phyloP scores from a whole-genome alignment of 2,888 invertebrate genomes.

The Tubulanus polymorphus region DNA sequence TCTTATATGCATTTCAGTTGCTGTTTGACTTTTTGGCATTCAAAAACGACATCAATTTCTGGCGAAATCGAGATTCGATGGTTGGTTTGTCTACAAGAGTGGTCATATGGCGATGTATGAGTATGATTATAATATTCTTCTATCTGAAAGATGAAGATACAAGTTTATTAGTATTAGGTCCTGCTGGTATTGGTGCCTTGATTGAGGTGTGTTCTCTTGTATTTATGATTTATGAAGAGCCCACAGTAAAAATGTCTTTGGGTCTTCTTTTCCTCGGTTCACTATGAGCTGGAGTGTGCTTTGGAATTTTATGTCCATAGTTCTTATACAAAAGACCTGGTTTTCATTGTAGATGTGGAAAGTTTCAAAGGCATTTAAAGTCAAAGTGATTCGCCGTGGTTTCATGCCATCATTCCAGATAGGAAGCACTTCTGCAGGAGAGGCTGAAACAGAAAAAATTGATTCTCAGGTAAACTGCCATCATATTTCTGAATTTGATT shows the following conservation, averaged over 20 bases:
- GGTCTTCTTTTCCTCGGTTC: background rate
- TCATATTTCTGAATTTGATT: background rate
- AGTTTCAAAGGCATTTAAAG: constrained; percentile 82
- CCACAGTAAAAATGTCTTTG: background rate
- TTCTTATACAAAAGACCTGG: background rate
- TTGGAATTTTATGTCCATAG: background rate
- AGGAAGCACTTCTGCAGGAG: constrained; percentile 59
- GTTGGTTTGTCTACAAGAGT: constrained; percentile 83
- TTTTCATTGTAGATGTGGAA: constrained; percentile 76
- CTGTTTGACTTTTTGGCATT: constrained; percentile 95
- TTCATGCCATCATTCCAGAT: constrained; percentile 37
- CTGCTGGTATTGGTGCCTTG: constrained; percentile 77
- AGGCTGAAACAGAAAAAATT: constrained; percentile 76
- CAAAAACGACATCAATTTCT: constrained; percentile 95
- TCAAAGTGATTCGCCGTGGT: constrained; percentile 60
- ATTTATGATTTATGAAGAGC: background rate
- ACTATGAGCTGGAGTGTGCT: background rate
- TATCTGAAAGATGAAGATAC: constrained; percentile 90
- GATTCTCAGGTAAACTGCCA: constrained; percentile 71
- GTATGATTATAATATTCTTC: constrained; percentile 77
- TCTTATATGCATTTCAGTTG: constrained; percentile 37
- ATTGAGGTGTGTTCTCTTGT: constrained; percentile 70
- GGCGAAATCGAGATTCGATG: constrained; percentile 80
- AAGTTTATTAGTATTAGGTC: constrained; percentile 80
- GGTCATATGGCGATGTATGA: constrained; percentile 88